A percentile compares a stretch with the other conserved stretches of the same genome.
phyloP scores from a whole-genome alignment of 2,797 vertebrate species.

The Crocidura indochinensis region DNA sequence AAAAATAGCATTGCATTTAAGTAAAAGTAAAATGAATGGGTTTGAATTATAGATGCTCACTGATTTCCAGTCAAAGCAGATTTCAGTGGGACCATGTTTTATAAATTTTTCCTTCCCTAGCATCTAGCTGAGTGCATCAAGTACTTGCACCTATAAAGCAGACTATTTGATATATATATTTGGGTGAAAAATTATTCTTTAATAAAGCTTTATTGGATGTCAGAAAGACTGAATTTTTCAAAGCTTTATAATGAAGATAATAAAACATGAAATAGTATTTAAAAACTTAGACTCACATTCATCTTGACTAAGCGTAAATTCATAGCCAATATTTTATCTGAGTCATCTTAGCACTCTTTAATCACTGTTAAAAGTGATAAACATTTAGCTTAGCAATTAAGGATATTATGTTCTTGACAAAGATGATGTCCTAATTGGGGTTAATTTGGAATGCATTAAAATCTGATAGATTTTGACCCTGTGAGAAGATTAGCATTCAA shows the following conservation, averaged over 20 bases:
- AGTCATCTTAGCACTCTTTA: constrained; percentile 49
- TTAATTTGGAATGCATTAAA: constrained; percentile 77
- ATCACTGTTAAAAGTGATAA: constrained; percentile 46
- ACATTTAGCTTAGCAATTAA: constrained; percentile 62
- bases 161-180: neutral
- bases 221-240: neutral
- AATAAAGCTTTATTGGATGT: constrained; percentile 19
- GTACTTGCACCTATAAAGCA: neutral
- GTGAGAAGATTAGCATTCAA: constrained; percentile 37
- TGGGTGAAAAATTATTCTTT: constrained; percentile 40
- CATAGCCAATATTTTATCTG: neutral
- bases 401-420: constrained; percentile 72
- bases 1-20: neutral
- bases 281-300: constrained; percentile 33
- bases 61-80: constrained; percentile 33
- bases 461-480: constrained; percentile 74
- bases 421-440: constrained; percentile 60
- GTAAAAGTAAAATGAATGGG: neutral
- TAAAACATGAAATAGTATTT: constrained; percentile 35
- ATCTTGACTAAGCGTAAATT: constrained; percentile 63
- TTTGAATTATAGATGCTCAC: neutral
- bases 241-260: constrained; percentile 49
- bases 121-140: neutral
- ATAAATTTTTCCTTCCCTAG: neutral
- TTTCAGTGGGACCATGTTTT: constrained; percentile 1